These are phyloP conservation scores for Acleris laterana DNA, from an alignment of 2,888 invertebrate genomes.

Conservation along the genomic window DNA sequence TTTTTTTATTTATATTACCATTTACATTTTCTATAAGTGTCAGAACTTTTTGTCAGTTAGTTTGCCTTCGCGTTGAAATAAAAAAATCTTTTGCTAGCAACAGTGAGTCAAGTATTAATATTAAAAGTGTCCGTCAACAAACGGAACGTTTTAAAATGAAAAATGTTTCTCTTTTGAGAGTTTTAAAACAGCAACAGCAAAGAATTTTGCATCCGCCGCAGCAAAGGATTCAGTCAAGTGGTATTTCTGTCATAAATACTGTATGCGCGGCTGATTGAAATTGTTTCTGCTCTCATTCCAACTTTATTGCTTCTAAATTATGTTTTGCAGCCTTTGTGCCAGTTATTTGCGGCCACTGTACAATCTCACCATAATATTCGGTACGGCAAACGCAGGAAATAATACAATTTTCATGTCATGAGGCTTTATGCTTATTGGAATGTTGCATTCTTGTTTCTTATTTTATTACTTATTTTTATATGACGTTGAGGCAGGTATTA, in stretches of 20 bases:
- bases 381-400: slow-evolving; percentile 6
- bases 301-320: slow-evolving; percentile 44
- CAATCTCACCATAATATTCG: slow-evolving; percentile 2
- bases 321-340: slow-evolving; percentile 37
- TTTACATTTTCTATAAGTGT: too few species aligned
- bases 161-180: too few species aligned
- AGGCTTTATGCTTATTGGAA: slow-evolving; percentile 9
- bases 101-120: too few species aligned
- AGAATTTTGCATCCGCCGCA: not conserved
- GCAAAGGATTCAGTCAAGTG: not conserved
- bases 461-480: not conserved
- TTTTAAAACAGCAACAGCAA: not conserved
- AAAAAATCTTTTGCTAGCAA: too few species aligned
- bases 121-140: too few species aligned
- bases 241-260: slow-evolving; percentile 21
- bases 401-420: slow-evolving; percentile 16
- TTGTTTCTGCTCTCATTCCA: slow-evolving; percentile 43
- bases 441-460: slow-evolving; percentile 3
- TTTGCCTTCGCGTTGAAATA: too few species aligned
- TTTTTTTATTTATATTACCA: too few species aligned
- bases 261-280: slow-evolving; percentile 43
- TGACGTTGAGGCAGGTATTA: not conserved
- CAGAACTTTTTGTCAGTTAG: too few species aligned
- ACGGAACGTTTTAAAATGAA: too few species aligned
- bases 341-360: slow-evolving; percentile 30